These are phyloP conservation scores for Drosophila paulistorum DNA, from an alignment of 1,140 invertebrate genomes.

Conservation along the genomic window DNA sequence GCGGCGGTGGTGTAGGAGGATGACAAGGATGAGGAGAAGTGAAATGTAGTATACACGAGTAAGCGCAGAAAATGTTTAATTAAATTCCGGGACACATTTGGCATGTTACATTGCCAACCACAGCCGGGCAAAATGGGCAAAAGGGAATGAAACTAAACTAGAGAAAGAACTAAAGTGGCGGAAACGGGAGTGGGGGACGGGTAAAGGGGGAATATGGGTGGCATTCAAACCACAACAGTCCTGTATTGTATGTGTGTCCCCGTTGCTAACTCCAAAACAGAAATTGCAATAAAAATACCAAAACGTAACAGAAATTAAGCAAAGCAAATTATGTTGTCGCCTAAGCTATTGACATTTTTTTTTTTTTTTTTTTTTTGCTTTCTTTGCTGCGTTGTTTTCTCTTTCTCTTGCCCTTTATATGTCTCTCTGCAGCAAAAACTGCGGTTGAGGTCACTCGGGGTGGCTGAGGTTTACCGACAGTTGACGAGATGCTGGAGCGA, in stretches of 20 bases:
- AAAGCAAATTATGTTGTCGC: slow-evolving; percentile 75
- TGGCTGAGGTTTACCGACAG: neutral
- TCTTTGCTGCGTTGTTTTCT: slow-evolving; percentile 8
- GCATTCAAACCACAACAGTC: slow-evolving; percentile 15
- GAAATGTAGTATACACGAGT: slow-evolving; percentile 62
- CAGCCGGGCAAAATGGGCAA: slow-evolving; percentile 34
- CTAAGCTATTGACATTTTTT: slow-evolving; percentile 67
- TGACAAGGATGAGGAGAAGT: slow-evolving; percentile 14
- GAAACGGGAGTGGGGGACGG: too few species aligned
- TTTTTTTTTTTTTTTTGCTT: slow-evolving; percentile 33
- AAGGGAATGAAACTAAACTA: neutral
- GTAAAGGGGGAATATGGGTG: neutral
- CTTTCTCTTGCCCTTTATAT: slow-evolving; percentile 1
- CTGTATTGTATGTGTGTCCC: slow-evolving; percentile 18
- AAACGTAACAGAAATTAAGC: slow-evolving; percentile 76
- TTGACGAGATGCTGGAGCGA: too few species aligned
- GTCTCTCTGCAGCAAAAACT: slow-evolving; percentile 26
- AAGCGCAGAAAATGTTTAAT: slow-evolving; percentile 80
- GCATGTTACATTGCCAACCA: slow-evolving; percentile 77
- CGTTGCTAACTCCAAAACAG: slow-evolving; percentile 58
- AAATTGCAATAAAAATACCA: slow-evolving; percentile 79
- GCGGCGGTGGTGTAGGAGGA: neutral
- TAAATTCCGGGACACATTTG: slow-evolving; percentile 80
- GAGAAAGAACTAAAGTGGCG: neutral
- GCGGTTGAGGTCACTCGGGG: slow-evolving; percentile 46